Evolutionary conservation across 35 echinoderm and acorn worm species (phyloP).

Genomic region (Stichopus chloronotus): DNA sequence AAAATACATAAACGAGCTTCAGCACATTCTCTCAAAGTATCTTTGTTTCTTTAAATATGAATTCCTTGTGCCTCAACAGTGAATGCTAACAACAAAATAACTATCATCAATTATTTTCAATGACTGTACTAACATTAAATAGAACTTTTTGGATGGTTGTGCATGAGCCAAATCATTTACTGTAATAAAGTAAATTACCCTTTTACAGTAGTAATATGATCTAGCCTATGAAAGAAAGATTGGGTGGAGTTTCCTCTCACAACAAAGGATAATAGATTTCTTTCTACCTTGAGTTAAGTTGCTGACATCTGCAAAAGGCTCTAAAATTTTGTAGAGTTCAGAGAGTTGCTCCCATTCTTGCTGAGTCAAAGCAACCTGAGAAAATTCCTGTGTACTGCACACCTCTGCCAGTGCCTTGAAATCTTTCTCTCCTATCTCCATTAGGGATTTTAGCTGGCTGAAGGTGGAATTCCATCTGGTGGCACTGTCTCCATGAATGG

Average conservation of each 20-base stretch:
- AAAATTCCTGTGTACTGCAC: conserved; percentile 7
- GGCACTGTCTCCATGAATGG: background rate
- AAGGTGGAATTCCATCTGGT: conserved; percentile 34
- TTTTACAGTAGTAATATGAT: background rate
- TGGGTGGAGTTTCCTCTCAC: background rate
- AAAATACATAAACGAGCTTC: background rate
- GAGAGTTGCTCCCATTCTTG: conserved; percentile 24
- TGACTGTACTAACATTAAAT: background rate
- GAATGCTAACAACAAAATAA: background rate
- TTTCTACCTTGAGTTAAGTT: conserved; percentile 23
- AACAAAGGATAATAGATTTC: background rate
- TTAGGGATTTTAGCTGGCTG: conserved; percentile 23
- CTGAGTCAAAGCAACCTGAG: background rate
- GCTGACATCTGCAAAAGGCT: conserved; percentile 18
- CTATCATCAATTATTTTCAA: background rate
- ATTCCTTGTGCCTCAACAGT: too few species aligned
- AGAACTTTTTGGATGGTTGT: background rate
- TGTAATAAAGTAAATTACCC: background rate
- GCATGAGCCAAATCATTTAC: background rate
- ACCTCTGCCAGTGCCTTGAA: background rate
- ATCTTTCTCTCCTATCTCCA: background rate
- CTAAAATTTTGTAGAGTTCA: conserved; percentile 1
- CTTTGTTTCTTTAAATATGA: too few species aligned
- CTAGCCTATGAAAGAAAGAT: background rate
- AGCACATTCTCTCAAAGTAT: too few species aligned